Evolutionary conservation across 2,888 invertebrate species (phyloP), one percentile per base, ranked within the genome.

Genomic region (Trachelus tabidus): DNA sequence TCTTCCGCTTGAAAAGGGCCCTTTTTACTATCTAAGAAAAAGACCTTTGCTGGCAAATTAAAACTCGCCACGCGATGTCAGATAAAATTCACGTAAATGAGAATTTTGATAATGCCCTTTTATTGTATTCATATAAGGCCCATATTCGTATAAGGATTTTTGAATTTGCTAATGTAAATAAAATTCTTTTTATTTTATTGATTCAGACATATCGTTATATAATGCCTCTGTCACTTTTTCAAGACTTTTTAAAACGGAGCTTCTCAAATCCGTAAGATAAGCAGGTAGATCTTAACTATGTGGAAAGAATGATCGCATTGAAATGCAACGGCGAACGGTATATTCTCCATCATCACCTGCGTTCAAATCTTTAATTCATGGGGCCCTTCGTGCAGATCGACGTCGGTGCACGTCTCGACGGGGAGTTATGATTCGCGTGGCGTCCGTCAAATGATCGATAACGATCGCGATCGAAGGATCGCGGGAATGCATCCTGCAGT

Each of bases 331-430:
- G 56, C 56, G 56, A 56, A 56, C 23, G 31, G 33, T 33, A 71
- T 34, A 34, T 71, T n/a, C 34, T 73, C 76, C 81, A 82, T 84
- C 85, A 82, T 82, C 85, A 83, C 85, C 83, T 83, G 83, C 82
- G 79, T 71, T 68, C 68, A 75, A 79, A 85, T 86, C 85, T 86
- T 85, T 86, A 86, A 86, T 86, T 86, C 85, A 86, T 83, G 80
- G 80, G 68, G 75, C 71, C 75, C 68, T 34, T 69, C 74, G 77
- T 78, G 79, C 12, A 31, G 71, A 71, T 31, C 33, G 71, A 31
- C 6, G 33, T 31, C 33, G 33, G 71, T 34, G 71, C 71, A 34
- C 71, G 12, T 71, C 71, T 4, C 71, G 76, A 73, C 34, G n/a
- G 15, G 31, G 69, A 37, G 74, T 81, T 83, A 81, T 81, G 80